phyloP scores from a whole-genome alignment of 2,113 vertebrate species.

The Scytalopus superciliaris region DNA sequence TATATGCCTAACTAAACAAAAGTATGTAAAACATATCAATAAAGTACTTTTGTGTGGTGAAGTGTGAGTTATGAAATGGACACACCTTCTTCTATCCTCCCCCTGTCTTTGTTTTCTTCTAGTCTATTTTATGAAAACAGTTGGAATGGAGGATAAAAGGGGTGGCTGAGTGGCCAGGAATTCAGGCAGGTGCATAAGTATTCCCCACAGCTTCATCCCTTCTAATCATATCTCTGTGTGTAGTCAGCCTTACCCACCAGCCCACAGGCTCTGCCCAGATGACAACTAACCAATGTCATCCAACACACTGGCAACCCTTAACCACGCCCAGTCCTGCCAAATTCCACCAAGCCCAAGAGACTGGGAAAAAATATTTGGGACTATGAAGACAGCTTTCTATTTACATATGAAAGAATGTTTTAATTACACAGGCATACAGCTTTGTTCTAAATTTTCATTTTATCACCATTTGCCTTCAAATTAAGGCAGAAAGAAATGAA shows the following conservation, averaged over 20 bases:
- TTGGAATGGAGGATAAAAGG: not conserved
- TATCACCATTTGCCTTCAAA: not conserved
- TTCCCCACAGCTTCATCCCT: not conserved
- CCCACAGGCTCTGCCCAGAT: not conserved
- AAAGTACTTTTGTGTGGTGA: not conserved
- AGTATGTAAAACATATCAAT: not conserved
- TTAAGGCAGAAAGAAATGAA: not conserved
- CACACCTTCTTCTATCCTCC: not conserved
- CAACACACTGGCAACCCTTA: not conserved
- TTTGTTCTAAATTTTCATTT: not conserved
- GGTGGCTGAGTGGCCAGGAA: not conserved
- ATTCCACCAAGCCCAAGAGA: not conserved
- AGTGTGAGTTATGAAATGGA: not conserved
- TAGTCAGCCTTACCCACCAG: not conserved
- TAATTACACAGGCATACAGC: not conserved
- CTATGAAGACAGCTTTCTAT: not conserved
- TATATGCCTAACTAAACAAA: not conserved
- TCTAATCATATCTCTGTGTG: not conserved
- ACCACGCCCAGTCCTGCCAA: not conserved
- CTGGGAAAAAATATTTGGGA: not conserved
- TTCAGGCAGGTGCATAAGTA: slow-evolving; percentile 4
- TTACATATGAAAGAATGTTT: not conserved
- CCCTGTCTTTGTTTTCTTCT: not conserved
- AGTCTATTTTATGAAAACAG: not conserved
- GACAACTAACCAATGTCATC: not conserved